Evolutionary conservation across 2,113 vertebrate species (phyloP), one percentile per base, ranked within the genome.

Genomic region (Rissa tridactyla): DNA sequence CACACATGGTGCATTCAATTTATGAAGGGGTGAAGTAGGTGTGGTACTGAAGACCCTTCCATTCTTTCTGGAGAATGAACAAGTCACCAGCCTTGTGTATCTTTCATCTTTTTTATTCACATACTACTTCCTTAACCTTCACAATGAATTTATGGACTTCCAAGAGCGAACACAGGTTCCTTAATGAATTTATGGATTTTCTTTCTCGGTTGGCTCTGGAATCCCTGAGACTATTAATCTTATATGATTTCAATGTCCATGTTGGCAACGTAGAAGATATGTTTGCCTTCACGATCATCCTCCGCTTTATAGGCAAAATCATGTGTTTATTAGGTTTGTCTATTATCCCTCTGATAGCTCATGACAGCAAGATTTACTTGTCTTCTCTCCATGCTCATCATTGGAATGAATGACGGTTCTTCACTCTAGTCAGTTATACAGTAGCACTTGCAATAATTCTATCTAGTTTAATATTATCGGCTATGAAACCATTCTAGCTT

Each of bases 101-200:
- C 29, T 81, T 90, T 36, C 11, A 55, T 19, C 5, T 32, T 79
- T 52, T 84, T 62, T 40, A 77, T 68, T 61, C 32, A 27, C 7
- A 19, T 70, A 54, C 32, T 66, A 58, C 32, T 78, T 90, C 27
- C 71, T n/a, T 25, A 88, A 81, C 32, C 40, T 90, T 81, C 58
- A 76, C 17, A 92, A 49, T 57, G 44, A 95, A 96, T 97, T 97
- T 95, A 95, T 38, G 89, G 83, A 68, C 36, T 49, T 94, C 49
- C 51, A 92, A 82, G 38, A 86, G 77, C 83, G 97, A 92, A 55
- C 60, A 88, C 29, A 89, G 9, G 18, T 91, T 96, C 72, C 69
- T 96, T 96, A 97, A 97, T 96, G 93, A 96, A 97, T 95, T 88
- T 97, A 95, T 96, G 82, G 91, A 97, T 98, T 97, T 98, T 94